phyloP scores from a whole-genome alignment of 2,888 invertebrate genomes.

The Adelphocoris suturalis region DNA sequence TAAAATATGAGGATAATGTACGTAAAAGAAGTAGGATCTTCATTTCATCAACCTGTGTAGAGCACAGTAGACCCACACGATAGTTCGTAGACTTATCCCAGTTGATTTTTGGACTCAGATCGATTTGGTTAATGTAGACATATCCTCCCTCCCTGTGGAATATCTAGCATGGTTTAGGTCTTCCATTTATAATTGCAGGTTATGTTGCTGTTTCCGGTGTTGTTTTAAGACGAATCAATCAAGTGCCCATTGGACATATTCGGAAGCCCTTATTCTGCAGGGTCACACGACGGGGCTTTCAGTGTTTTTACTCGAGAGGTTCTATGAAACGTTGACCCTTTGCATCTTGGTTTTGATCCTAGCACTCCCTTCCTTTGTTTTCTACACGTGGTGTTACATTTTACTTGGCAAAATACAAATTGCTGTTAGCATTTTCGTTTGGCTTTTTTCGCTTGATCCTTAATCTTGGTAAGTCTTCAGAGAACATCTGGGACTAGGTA shows the following conservation, averaged over 20 bases:
- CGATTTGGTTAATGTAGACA: neutral
- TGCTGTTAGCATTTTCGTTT: constrained; percentile 6
- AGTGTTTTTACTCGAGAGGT: neutral
- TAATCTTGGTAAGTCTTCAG: neutral
- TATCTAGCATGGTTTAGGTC: constrained; percentile 53
- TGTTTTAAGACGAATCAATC: constrained; percentile 58
- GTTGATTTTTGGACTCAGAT: neutral
- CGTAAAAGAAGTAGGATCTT: neutral
- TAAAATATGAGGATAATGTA: constrained; percentile 12
- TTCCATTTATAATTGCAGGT: constrained; percentile 55
- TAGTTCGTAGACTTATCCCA: neutral
- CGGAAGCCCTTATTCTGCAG: neutral
- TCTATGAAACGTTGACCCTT: constrained; percentile 48
- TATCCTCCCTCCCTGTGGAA: constrained; percentile 1
- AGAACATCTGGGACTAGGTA: constrained; percentile 21
- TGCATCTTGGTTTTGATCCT: constrained; percentile 33
- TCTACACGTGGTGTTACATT: constrained; percentile 14
- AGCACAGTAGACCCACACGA: neutral
- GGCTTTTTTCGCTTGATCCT: neutral
- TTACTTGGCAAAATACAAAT: neutral
- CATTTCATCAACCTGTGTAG: neutral
- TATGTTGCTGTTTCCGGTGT: constrained; percentile 62
- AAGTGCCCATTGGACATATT: constrained; percentile 56
- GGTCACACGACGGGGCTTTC: constrained; percentile 1
- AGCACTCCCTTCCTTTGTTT: neutral